Percentiles rank a stretch among this genome's conserved stretches.
Conservation (phyloP, 2,797 vertebrate genomes). For the Microchirus variegatus region DNA sequence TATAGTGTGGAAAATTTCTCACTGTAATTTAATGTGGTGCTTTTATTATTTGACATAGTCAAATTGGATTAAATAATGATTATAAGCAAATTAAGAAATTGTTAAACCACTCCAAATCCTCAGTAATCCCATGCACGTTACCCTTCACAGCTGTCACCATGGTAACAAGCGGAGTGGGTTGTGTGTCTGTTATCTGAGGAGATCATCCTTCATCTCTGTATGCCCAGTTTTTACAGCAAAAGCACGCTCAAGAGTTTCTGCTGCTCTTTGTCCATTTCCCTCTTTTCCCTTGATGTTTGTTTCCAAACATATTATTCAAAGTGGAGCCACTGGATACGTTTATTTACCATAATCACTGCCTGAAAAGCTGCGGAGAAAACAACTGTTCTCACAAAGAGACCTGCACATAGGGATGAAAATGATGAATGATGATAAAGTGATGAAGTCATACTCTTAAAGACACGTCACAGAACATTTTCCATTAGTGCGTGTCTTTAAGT, state of each 20-base stretch:
- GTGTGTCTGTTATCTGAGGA: too few species aligned
- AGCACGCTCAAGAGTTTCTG: conserved; percentile 5
- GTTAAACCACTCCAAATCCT: too few species aligned
- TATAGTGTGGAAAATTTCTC: too few species aligned
- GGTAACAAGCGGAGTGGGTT: too few species aligned
- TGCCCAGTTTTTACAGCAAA: conserved; percentile 6
- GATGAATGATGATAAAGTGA: conserved; percentile 1
- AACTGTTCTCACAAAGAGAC: conserved; percentile 16
- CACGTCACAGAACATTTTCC: not conserved
- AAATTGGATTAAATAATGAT: too few species aligned
- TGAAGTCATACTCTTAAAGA: too few species aligned
- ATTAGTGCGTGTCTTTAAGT: too few species aligned
- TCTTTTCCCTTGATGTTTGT: conserved; percentile 20
- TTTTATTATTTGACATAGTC: too few species aligned
- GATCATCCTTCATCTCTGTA: conserved; percentile 1
- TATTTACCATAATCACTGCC: conserved; percentile 17
- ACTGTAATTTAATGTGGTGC: too few species aligned
- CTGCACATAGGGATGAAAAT: conserved; percentile 16
- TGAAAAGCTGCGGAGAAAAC: conserved; percentile 20
- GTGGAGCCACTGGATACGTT: conserved; percentile 23
- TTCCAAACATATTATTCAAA: conserved; percentile 36
- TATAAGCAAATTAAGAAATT: too few species aligned
- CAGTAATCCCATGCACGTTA: too few species aligned
- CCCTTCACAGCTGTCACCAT: too few species aligned
- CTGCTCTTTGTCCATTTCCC: not conserved